These are phyloP conservation scores for Chlorops oryzae DNA, from an alignment of 1,140 invertebrate species.

Conservation along the genomic window DNA sequence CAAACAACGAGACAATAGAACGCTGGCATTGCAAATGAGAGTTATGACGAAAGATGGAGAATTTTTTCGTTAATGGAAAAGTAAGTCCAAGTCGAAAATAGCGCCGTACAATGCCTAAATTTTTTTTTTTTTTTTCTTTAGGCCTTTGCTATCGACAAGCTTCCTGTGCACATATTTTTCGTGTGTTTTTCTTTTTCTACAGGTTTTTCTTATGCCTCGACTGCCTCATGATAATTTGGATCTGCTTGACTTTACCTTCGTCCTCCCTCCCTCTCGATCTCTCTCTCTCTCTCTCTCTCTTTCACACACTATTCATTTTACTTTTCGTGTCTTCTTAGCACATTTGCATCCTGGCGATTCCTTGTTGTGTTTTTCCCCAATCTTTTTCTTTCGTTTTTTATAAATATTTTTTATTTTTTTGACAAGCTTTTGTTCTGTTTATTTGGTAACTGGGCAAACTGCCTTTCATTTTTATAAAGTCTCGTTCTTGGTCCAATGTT, in stretches of 20 bases:
- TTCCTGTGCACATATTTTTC: too few species aligned
- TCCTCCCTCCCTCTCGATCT: background rate
- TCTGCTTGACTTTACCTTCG: background rate
- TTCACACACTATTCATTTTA: background rate
- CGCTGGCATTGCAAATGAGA: too few species aligned
- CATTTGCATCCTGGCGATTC: background rate
- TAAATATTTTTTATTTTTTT: background rate
- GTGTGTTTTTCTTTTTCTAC: background rate
- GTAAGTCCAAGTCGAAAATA: too few species aligned
- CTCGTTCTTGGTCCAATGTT: background rate
- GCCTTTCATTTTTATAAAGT: background rate
- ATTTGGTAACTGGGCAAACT: background rate
- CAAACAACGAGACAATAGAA: too few species aligned
- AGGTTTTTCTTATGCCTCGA: background rate
- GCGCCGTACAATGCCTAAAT: too few species aligned
- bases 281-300: background rate
- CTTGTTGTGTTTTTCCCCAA: background rate
- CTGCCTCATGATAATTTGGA: background rate
- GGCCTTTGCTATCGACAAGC: too few species aligned
- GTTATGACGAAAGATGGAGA: too few species aligned
- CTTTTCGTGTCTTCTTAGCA: background rate
- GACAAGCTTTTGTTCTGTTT: background rate
- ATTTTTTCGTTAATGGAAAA: too few species aligned
- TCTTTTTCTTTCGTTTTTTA: background rate
- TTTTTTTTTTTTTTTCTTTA: too few species aligned